These are phyloP conservation scores for Xenopus petersii DNA, from an alignment of 2,797 vertebrate species.

Conservation along the genomic window DNA sequence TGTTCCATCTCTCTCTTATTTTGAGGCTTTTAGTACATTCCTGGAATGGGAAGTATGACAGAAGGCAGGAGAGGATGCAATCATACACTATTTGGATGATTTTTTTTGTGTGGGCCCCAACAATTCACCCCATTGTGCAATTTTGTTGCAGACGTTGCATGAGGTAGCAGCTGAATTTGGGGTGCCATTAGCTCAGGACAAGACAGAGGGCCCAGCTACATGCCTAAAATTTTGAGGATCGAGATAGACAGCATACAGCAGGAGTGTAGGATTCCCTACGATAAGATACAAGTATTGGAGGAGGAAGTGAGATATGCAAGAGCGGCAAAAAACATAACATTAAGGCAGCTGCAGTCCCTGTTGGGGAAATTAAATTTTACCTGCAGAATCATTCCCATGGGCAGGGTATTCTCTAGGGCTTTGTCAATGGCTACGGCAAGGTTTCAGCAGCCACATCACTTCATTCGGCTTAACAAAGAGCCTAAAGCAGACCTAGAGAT, in stretches of 20 bases:
- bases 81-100: neutral
- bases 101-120: neutral
- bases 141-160: neutral
- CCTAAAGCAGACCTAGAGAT: neutral
- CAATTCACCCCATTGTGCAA: neutral
- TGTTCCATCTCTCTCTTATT: too few relatives aligned
- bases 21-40: neutral
- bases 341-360: neutral
- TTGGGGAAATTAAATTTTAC: neutral
- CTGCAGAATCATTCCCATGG: neutral
- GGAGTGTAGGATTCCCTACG: neutral
- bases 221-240: neutral
- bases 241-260: neutral
- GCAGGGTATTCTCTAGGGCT: neutral
- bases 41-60: neutral
- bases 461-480: neutral
- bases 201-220: neutral
- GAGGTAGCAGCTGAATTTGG: neutral
- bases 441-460: neutral
- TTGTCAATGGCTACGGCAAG: neutral
- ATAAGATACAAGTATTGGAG: neutral
- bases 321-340: neutral
- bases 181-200: neutral
- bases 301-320: too few relatives aligned
- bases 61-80: too few relatives aligned